A percentile compares a stretch with the other conserved stretches of the same genome.
These are phyloP conservation scores for Podilymbus podiceps DNA, from an alignment of 2,113 vertebrate genomes.

Conservation along the genomic window DNA sequence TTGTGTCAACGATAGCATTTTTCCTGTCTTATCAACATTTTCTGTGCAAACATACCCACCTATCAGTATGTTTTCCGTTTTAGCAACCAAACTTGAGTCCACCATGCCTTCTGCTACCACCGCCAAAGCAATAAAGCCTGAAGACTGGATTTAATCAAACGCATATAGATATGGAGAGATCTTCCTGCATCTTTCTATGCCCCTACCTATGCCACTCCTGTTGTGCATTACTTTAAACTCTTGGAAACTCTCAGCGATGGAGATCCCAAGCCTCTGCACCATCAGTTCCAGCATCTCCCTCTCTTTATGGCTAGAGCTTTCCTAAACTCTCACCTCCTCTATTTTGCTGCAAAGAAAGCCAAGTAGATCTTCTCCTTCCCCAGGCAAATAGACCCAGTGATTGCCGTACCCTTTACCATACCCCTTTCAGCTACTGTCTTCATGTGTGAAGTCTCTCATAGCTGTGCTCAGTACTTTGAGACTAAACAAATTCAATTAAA, in stretches of 20 bases:
- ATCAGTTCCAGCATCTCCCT: not conserved
- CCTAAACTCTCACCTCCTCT: not conserved
- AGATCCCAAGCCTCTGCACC: not conserved
- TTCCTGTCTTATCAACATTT: slow-evolving; percentile 34
- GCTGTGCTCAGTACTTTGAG: not conserved
- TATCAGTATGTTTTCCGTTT: not conserved
- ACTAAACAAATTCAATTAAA: not conserved
- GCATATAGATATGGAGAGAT: not conserved
- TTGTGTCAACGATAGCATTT: not conserved
- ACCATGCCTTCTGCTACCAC: not conserved
- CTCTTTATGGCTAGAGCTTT: not conserved
- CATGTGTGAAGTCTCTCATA: not conserved
- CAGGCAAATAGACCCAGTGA: not conserved
- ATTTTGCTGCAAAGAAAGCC: not conserved
- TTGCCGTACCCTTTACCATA: not conserved
- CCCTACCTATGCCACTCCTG: rapidly evolving
- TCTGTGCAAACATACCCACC: not conserved
- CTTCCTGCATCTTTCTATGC: not conserved
- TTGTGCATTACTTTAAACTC: not conserved
- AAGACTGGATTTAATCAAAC: not conserved
- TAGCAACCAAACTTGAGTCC: not conserved
- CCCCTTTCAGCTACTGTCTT: not conserved
- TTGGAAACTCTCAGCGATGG: not conserved
- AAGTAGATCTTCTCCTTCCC: not conserved
- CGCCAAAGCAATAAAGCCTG: not conserved